phyloP scores from a whole-genome alignment of 2,797 vertebrate species.

The Muscicapa comitata region DNA sequence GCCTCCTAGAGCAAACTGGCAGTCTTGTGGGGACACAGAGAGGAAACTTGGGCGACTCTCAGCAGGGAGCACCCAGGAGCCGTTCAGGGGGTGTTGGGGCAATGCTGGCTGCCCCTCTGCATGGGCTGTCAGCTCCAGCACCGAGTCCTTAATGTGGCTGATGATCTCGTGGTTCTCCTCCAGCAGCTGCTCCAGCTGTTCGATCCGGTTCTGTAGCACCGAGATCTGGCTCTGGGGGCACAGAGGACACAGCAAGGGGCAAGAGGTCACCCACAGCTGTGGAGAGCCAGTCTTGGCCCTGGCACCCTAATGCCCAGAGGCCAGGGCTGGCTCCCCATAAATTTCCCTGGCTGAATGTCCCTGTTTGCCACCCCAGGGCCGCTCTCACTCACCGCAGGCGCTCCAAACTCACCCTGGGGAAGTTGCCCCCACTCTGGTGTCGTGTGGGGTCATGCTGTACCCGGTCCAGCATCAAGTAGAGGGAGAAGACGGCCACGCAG shows the following conservation, averaged over 20 bases:
- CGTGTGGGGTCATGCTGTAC: conserved; percentile 93
- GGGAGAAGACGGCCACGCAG: conserved; percentile 97
- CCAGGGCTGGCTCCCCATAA: neutral
- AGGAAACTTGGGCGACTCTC: conserved; percentile 89
- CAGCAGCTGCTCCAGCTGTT: conserved; percentile 97
- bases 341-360: neutral
- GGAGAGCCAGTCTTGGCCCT: neutral
- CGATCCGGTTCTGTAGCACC: conserved; percentile 95
- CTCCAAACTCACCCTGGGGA: conserved; percentile 89
- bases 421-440: conserved; percentile 89
- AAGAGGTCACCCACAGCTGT: neutral
- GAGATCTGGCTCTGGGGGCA: conserved; percentile 91
- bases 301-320: neutral
- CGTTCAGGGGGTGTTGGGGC: conserved; percentile 84
- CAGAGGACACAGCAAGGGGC: neutral
- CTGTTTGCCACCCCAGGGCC: neutral
- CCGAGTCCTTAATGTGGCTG: conserved; percentile 98
- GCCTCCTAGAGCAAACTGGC: conserved; percentile 83
- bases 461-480: conserved; percentile 97
- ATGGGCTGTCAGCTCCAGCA: conserved; percentile 95
- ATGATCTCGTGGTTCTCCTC: conserved; percentile 99
- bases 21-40: conserved; percentile 89
- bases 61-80: conserved; percentile 90
- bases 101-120: conserved; percentile 75
- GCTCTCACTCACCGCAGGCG: neutral